Percentiles rank a stretch among this genome's conserved stretches.
phyloP scores from a whole-genome alignment of 2,888 invertebrate genomes.

The Lasioglossum vierecki region DNA sequence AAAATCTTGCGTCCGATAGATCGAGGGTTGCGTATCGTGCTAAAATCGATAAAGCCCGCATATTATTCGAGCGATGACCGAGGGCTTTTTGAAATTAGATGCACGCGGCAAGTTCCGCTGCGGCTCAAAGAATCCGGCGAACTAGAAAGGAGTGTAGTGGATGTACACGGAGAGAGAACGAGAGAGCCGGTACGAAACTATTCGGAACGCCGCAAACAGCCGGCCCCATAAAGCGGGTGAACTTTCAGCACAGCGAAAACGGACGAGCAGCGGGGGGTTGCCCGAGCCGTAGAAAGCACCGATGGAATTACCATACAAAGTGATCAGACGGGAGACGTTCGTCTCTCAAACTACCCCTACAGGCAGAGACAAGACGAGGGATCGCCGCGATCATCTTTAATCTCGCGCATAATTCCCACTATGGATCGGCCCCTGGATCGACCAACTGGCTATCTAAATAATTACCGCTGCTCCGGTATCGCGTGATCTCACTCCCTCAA shows the following conservation, averaged over 20 bases:
- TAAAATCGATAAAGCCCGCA: not conserved
- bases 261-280: slow-evolving; percentile 55
- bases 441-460: slow-evolving; percentile 6
- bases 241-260: slow-evolving; percentile 61
- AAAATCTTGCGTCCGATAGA: not conserved
- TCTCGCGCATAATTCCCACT: slow-evolving; percentile 18
- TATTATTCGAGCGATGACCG: not conserved
- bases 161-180: not conserved
- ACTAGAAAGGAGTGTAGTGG: slow-evolving; percentile 26
- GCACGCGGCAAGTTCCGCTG: not conserved
- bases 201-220: not conserved
- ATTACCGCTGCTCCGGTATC: not conserved
- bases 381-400: slow-evolving; percentile 20
- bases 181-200: slow-evolving; percentile 17
- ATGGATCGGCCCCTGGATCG: slow-evolving; percentile 19
- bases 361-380: not conserved
- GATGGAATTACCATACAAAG: slow-evolving; percentile 76
- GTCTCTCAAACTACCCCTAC: slow-evolving; percentile 32
- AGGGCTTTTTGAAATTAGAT: not conserved
- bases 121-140: slow-evolving; percentile 21
- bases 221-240: slow-evolving; percentile 21
- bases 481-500: not conserved
- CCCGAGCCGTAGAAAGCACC: slow-evolving; percentile 54
- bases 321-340: slow-evolving; percentile 63
- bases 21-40: not conserved